Evolutionary conservation across 2,113 vertebrate genomes (phyloP), one percentile per base, ranked within the genome.

Genomic region (Macroglossus sobrinus): DNA sequence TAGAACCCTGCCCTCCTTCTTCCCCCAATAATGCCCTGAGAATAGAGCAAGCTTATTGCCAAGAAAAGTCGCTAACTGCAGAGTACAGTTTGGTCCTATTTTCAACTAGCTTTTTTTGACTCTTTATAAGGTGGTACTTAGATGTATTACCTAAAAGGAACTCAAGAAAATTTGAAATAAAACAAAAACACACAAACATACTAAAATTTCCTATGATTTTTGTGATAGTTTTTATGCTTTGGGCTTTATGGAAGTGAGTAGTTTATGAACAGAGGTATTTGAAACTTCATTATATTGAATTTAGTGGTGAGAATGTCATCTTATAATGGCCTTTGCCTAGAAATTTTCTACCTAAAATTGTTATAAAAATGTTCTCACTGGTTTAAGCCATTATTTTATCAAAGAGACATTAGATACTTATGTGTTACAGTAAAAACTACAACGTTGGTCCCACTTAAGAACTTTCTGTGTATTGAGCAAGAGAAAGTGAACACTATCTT

Each of bases 31-130:
- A 63, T 50, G 79, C 28, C 74, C 43, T 69, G 64, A 87, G 84
- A 95, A 89, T 66, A 57, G 47, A 87, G 61, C 81, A 74, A 72
- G 21, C 43, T 91, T 30, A 92, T 91, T 88, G 92, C 61, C 87
- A 95, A 81, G 93, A 74, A 94, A 71, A 89, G 30, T 69, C 13
- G 0, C 88, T 71, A 38, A 50, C 30, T 9, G 63, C 24, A 35
- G 35, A 93, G 45, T 57, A 24, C 57, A 15, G 2, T 22, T 50
- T 76, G 64, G 24, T 63, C n/a, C 64, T 93, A 16, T 92, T 92
- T 89, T 88, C 80, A 57, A 3, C 30, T 24, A 3, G 26, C 45
- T 57, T 74, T 74, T 74, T 64, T 66, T 43, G 82, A 38, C 50
- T 86, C 47, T 91, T 93, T 59, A 71, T 71, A 93, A 50, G 59